Conservation (phyloP, 2,113 vertebrate genomes). For the Sceloporus undulatus region DNA sequence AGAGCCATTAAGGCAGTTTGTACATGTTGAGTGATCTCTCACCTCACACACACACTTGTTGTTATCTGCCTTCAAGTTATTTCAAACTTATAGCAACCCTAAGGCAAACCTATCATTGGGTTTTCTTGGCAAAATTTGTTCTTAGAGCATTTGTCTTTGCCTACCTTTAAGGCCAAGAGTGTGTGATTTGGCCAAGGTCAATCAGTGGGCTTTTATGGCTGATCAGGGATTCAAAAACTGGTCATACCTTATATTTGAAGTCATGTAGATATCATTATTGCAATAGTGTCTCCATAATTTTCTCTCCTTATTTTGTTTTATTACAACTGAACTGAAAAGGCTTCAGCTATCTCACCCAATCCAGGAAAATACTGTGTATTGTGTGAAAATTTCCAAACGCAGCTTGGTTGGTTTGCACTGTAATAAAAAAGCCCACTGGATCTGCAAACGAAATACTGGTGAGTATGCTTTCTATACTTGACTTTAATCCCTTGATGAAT, state of each 20-base stretch:
- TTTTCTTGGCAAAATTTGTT: not conserved
- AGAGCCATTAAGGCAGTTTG: too few species aligned
- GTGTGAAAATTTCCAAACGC: conserved; percentile 35
- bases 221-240: too few species aligned
- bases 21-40: too few species aligned
- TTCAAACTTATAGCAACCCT: too few species aligned
- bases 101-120: too few species aligned
- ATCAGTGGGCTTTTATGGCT: too few species aligned
- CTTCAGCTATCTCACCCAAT: conserved; percentile 3
- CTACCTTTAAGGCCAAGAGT: not conserved
- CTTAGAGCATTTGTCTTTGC: not conserved
- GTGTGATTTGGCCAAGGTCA: not conserved
- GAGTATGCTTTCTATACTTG: conserved; percentile 4
- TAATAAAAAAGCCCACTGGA: conserved; percentile 32
- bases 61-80: too few species aligned
- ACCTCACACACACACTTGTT: too few species aligned
- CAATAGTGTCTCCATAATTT: not conserved
- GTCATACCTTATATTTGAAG: not conserved
- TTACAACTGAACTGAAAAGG: conserved; percentile 31
- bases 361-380: conserved; percentile 17
- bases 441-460: conserved; percentile 38
- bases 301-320: not conserved
- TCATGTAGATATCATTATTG: not conserved
- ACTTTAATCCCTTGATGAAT: not conserved
- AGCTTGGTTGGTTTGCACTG: conserved; percentile 25